Base-by-base conservation (phyloP, 2,113 vertebrate genomes). In the Platysteira castanea region DNA sequence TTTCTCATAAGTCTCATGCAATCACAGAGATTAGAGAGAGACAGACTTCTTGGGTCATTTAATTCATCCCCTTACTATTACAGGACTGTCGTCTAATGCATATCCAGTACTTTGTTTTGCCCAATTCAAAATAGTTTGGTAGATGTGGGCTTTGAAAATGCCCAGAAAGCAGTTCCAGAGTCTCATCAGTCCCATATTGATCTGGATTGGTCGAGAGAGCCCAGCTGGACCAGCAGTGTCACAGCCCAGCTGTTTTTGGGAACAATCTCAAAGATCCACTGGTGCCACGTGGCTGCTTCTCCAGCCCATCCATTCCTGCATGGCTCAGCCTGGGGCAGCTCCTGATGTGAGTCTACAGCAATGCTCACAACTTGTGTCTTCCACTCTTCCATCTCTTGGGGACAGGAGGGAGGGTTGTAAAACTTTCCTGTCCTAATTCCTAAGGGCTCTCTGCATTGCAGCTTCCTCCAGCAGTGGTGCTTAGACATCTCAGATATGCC, bases 1-100 rank as follows among this genome's bases (percentile, higher is more conserved):
- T 74, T 28, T 86, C 28, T 89, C 31, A n/a, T 92, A 35, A 75
- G 70, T 84, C 47, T 93, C 73, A 49, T 44, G 15, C 47, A 78
- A 64, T 90, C 76, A 79, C n/a, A 71, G 69, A 90, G 59, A 78
- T 64, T 52, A 84, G 64, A 92, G 52, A 77, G 23, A 41, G n/a
- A 65, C 28, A 76, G 77, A 91, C 4, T 73, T 92, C 76, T 18
- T 60, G 63, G 12, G n/a, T 70, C 49, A 84, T 92, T 91, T 89
- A 76, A 84, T 92, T 81, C 18, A 82, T 82, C 8, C 35, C 9
- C 6, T 73, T 87, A 75, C 39, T 75, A 17, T 49, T 56, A 84
- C 22, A 47, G 44, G 35, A 64, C 53, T 71, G 49, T 64, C 11
- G 2, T 42, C 61, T 50, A 65, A 49, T 46, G 12, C 41, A 65